These are phyloP conservation scores for Clupea harengus DNA, from an alignment of 2,113 vertebrate species.

Conservation along the genomic window DNA sequence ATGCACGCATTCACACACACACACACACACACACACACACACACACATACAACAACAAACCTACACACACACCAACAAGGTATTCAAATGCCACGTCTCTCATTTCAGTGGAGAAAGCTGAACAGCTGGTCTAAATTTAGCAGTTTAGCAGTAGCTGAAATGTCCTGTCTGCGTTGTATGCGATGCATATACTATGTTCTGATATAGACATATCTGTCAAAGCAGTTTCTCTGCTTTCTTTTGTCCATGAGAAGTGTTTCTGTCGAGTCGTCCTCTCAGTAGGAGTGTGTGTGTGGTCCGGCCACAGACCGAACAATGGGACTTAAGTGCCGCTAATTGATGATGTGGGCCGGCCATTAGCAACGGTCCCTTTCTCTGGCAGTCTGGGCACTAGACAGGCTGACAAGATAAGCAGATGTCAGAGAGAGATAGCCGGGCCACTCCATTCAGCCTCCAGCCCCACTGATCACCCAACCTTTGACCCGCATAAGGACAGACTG, in stretches of 20 bases:
- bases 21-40: neutral
- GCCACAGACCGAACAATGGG: slow-evolving; percentile 17
- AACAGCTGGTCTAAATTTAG: neutral
- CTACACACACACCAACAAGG: neutral
- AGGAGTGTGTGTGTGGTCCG: neutral
- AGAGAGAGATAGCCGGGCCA: slow-evolving; percentile 56
- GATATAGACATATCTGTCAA: neutral
- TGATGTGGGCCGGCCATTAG: slow-evolving; percentile 26
- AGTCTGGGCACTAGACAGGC: slow-evolving; percentile 35
- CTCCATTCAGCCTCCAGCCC: slow-evolving; percentile 30
- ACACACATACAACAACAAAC: neutral
- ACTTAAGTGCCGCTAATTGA: slow-evolving; percentile 43
- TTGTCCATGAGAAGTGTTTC: neutral
- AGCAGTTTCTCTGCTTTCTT: neutral
- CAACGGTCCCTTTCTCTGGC: slow-evolving; percentile 15
- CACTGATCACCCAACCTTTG: slow-evolving; percentile 64
- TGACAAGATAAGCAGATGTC: slow-evolving; percentile 56
- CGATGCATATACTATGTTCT: neutral
- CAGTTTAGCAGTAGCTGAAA: neutral
- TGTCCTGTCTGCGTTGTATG: neutral
- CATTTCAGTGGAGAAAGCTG: neutral
- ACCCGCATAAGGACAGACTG: slow-evolving; percentile 62
- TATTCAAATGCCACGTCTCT: neutral
- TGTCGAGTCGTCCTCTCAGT: neutral
- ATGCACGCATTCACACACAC: neutral